A percentile compares a stretch with the other conserved stretches of the same genome.
phyloP scores from a whole-genome alignment of 2,797 vertebrate genomes.

The Hybognathus amarus region DNA sequence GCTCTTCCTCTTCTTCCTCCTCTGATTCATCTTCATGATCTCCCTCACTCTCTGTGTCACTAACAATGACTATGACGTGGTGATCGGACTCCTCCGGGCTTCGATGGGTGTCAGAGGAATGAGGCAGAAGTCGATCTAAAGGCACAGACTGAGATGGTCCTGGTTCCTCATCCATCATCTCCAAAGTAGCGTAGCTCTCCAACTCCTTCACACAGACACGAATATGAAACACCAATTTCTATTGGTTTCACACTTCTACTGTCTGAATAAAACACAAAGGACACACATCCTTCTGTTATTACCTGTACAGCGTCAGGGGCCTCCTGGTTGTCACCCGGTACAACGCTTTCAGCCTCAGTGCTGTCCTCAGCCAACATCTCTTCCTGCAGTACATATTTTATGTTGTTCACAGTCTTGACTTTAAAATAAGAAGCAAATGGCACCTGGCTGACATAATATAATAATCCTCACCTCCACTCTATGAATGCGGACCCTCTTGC shows the following conservation, averaged over 20 bases:
- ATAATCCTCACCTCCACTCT: constrained; percentile 85
- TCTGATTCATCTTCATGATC: constrained; percentile 89
- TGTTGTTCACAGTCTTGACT: neutral
- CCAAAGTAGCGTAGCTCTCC: constrained; percentile 83
- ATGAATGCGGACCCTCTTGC: constrained; percentile 91
- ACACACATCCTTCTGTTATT: constrained; percentile 32
- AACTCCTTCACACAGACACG: constrained; percentile 72
- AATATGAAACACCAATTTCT: constrained; percentile 9
- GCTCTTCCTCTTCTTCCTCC: constrained; percentile 78
- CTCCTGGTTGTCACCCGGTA: constrained; percentile 87
- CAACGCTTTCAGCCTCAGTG: constrained; percentile 86
- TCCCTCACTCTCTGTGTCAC: constrained; percentile 92
- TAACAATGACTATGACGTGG: constrained; percentile 93
- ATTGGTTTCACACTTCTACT: neutral
- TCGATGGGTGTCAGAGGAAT: constrained; percentile 77
- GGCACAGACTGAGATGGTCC: constrained; percentile 82
- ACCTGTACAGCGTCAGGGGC: constrained; percentile 88
- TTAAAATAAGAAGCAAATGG: neutral
- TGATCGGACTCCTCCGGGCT: constrained; percentile 82
- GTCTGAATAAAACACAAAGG: neutral
- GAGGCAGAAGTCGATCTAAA: constrained; percentile 79
- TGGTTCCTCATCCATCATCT: constrained; percentile 81
- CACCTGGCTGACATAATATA: neutral
- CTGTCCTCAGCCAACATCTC: constrained; percentile 89
- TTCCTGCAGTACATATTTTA: constrained; percentile 77